Evolutionary conservation across 2,797 vertebrate species (phyloP).

Genomic region (Micrastur ruficollis): DNA sequence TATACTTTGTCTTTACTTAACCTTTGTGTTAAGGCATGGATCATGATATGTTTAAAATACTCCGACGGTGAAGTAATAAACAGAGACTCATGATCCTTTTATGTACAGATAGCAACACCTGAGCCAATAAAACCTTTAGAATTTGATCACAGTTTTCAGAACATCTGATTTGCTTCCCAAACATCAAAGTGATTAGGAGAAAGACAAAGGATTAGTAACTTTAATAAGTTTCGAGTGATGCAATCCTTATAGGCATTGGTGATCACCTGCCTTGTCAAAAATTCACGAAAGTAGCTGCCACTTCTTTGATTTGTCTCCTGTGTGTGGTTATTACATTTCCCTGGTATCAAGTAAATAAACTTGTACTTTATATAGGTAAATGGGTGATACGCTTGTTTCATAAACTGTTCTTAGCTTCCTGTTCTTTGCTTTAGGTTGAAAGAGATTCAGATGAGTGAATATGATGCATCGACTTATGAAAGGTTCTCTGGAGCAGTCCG

Average conservation of each 20-base stretch:
- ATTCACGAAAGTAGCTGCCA: neutral
- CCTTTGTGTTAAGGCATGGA: neutral
- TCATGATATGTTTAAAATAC: neutral
- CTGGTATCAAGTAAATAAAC: neutral
- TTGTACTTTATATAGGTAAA: neutral
- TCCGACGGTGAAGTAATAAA: conserved; percentile 3
- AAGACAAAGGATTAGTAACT: neutral
- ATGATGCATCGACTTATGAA: conserved; percentile 88
- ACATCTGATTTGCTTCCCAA: neutral
- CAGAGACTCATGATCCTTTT: neutral
- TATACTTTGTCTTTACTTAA: neutral
- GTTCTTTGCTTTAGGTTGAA: conserved; percentile 81
- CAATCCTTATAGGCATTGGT: neutral
- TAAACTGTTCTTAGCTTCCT: neutral
- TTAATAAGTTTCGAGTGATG: neutral
- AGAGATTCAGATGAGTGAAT: conserved; percentile 95
- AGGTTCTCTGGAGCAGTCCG: conserved; percentile 89
- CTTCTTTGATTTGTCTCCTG: neutral
- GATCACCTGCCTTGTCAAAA: neutral
- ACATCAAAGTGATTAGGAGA: neutral
- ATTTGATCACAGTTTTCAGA: neutral
- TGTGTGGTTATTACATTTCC: neutral
- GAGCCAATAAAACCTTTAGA: neutral
- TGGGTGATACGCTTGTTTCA: neutral
- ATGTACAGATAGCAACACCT: neutral